A percentile compares a stretch with the other conserved stretches of the same genome.
Conservation (phyloP, 1,140 invertebrate genomes). For the Ceratitis capitata region DNA sequence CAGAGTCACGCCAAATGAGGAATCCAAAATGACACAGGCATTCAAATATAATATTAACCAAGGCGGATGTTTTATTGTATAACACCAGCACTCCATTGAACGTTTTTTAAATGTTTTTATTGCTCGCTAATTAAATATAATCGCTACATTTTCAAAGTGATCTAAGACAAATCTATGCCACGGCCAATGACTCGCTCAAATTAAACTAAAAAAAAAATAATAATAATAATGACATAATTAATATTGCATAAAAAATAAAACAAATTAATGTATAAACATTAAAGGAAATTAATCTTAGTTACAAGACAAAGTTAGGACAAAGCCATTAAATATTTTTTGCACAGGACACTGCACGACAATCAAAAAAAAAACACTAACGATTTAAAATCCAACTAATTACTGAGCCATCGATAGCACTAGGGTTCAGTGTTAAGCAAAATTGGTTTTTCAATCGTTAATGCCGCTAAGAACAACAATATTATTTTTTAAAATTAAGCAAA, state of each 20-base stretch:
- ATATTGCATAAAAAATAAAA: not conserved
- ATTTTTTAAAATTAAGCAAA: conserved; percentile 8
- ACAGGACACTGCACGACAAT: conserved; percentile 37
- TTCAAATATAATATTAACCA: not conserved
- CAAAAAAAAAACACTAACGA: not conserved
- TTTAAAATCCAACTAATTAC: not conserved
- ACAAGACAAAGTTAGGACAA: conserved; percentile 18
- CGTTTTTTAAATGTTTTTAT: not conserved
- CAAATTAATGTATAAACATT: not conserved
- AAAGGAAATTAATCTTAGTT: not conserved
- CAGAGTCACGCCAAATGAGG: not conserved
- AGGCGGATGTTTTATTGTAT: not conserved
- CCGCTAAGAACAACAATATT: conserved; percentile 29
- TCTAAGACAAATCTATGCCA: not conserved
- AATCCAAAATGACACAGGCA: not conserved
- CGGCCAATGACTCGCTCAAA: conserved; percentile 10
- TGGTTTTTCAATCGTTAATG: not conserved
- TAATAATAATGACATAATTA: conserved; percentile 19
- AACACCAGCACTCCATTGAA: not conserved
- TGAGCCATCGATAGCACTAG: not conserved
- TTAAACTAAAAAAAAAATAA: conserved; percentile 33
- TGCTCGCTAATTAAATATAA: conserved; percentile 9
- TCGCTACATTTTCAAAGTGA: not conserved
- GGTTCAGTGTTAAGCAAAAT: not conserved
- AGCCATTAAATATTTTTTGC: conserved; percentile 18